Conservation (phyloP, 2,797 vertebrate genomes). For the Urosaurus nigricauda region DNA sequence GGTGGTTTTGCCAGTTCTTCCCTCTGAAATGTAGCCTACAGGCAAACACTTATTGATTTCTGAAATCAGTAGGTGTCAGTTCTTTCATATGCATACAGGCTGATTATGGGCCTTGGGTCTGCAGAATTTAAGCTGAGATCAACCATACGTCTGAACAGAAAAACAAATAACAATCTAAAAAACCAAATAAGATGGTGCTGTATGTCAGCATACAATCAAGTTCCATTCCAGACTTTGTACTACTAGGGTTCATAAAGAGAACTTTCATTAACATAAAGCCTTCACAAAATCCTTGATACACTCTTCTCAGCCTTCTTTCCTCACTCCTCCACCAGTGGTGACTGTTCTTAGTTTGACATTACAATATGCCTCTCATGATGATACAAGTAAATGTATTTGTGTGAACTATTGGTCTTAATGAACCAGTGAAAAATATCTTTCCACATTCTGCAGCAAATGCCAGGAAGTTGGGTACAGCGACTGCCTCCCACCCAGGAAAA, state of each 20-base stretch:
- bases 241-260: background rate
- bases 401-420: background rate
- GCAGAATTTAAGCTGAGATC: background rate
- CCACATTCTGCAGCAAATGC: background rate
- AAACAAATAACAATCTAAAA: slow-evolving; percentile 34
- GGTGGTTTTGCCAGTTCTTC: no score
- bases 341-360: background rate
- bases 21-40: background rate
- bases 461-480: background rate
- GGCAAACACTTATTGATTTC: slow-evolving; percentile 3
- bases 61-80: slow-evolving; percentile 19
- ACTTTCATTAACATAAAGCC: background rate
- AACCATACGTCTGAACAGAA: background rate
- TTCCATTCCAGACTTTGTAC: background rate
- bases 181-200: background rate
- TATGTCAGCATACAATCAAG: slow-evolving; percentile 2
- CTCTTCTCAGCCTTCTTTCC: background rate
- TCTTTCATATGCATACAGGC: slow-evolving; percentile 11
- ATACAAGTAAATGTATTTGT: background rate
- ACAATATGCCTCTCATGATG: background rate
- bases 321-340: background rate
- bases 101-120: slow-evolving; percentile 22
- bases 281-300: background rate
- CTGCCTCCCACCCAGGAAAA: background rate
- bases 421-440: background rate